Conservation (phyloP, 2,113 vertebrate genomes). For the Stigmatopora argus region DNA sequence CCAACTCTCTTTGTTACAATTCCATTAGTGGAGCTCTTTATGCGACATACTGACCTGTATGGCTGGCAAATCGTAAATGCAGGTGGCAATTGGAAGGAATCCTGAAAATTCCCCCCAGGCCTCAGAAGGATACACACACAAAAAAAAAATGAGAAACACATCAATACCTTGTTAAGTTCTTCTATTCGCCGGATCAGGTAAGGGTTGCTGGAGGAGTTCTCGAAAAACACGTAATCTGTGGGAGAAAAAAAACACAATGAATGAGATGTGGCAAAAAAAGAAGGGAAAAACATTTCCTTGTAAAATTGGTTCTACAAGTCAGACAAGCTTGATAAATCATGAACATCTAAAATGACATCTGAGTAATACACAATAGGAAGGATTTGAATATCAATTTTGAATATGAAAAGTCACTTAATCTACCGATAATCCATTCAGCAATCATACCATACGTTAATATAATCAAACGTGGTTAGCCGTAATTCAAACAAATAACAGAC, state of each 20-base stretch:
- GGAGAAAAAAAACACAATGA: slow-evolving; percentile 26
- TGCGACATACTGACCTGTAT: slow-evolving; percentile 19
- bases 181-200: slow-evolving; percentile 98
- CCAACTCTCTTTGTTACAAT: neutral
- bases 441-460: neutral
- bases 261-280: neutral
- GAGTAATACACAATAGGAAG: no score
- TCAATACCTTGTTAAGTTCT: slow-evolving; percentile 95
- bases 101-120: slow-evolving; percentile 43
- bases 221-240: slow-evolving; percentile 98
- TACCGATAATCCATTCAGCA: neutral
- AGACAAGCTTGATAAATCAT: no score
- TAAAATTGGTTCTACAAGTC: neutral
- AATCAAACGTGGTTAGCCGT: neutral
- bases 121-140: slow-evolving; percentile 9
- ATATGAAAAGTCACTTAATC: no score
- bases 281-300: no score
- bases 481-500: neutral
- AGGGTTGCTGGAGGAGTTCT: slow-evolving; percentile 98
- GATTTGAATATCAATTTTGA: no score
- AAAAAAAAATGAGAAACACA: slow-evolving; percentile 10
- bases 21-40: neutral
- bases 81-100: slow-evolving; percentile 31
- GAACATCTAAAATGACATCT: no score
- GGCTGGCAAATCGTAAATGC: slow-evolving; percentile 12